Evolutionary conservation across 2,888 invertebrate species (phyloP), one percentile per base, ranked within the genome.

Genomic region (Capitulum mitella): DNA sequence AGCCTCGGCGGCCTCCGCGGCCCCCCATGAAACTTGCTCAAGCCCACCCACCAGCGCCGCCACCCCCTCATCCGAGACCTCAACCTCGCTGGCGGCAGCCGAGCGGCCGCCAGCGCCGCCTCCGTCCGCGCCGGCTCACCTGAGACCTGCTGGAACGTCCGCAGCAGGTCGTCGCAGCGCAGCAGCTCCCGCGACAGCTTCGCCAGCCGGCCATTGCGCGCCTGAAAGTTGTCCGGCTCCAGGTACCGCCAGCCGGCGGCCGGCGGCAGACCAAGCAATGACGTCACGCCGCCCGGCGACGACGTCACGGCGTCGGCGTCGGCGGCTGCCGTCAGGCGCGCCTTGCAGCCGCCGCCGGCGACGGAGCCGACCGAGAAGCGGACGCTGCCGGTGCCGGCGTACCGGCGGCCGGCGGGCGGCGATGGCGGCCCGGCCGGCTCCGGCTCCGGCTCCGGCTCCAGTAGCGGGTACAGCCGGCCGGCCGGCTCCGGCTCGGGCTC

Each of bases 221-320:
- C 64, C 37, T 81, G 81, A 78, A 81, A 80, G 40, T 80, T 58
- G 29, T 78, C 80, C 16, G 81, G 81, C 12, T 61, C 79, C n/a
- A 77, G 19, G 75, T 81, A 81, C n/a, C 78, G 70, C 26, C 70
- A 70, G 70, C 70, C 40, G 29, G 1, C 29, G 70, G 10, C 64
- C 64, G 34, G 64, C 34, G 14, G 34, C 64, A 16, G 10, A 8
- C 34, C n/a, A n/a, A 58, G 58, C 58, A n/a, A n/a, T n/a, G 58
- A n/a, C 29, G 58, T n/a, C n/a, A 29, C n/a, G n/a, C 3, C n/a
- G n/a, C n/a, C n/a, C 58, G 29, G 3, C 16, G 32, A 6, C 16
- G 64, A 32, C 32, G 32, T 29, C 61, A 0, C 12, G 6, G 26
- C 16, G 19, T 40, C 70, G 70, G 10, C 70, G 16, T 19, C 58